Evolutionary conservation across 2,888 invertebrate genomes (phyloP), one percentile per base, ranked within the genome.

Genomic region (Latrodectus elegans): DNA sequence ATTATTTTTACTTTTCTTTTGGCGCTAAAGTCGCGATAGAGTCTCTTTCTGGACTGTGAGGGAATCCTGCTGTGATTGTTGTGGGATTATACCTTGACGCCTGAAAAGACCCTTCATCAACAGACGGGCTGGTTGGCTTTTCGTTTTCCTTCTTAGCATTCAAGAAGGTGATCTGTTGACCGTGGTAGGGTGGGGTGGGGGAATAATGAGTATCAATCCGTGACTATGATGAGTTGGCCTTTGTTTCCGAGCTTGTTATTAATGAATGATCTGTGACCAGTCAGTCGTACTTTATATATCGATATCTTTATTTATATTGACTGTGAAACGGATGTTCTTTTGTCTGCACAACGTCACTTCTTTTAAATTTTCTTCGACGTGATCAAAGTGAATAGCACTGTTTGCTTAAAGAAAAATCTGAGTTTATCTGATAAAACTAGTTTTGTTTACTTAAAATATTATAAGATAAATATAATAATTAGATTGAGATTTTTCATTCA

Each of bases 201-300:
- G 15, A 38, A 4, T 64, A 49, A n/a, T 51, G 52, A 77, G 65
- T 77, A 67, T 77, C 52, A 52, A 15, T 17, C 53, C 14, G 77
- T 68, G 68, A 77, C 77, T 68, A 67, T 77, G 77, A 77, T 53
- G 77, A 67, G 77, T 77, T 65, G 67, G 52, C 51, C 77, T 52
- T 68, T 76, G 60, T 55, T 64, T 49, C 60, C 49, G 11, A 38
- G 22, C 26, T 64, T 60, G 60, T 60, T 11, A 60, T 60, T 60
- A 60, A 60, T 60, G 60, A 60, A 60, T 60, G 60, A 60, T 60
- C 60, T n/a, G 60, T 15, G 60, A 15, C 10, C 60, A 60, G n/a
- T 6, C 60, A n/a, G 60, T 60, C 60, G 60, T 60, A 15, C 60
- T 8, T 60, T 60, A 60, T 11, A n/a, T 11, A 60, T 12, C 60